These are phyloP conservation scores for Cygnus atratus DNA, from an alignment of 2,113 vertebrate genomes.

Conservation along the genomic window DNA sequence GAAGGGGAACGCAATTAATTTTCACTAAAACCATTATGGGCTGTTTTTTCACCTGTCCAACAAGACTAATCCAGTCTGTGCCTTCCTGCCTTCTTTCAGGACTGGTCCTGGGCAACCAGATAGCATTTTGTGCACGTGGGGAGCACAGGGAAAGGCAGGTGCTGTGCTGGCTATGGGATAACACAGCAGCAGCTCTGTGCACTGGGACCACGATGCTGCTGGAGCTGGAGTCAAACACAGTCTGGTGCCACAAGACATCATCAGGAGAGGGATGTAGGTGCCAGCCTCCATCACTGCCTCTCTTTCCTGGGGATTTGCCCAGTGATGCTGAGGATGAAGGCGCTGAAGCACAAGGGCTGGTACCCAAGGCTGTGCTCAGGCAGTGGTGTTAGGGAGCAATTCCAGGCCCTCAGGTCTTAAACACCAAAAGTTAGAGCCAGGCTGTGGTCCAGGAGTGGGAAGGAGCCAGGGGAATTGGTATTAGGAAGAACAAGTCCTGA, in stretches of 20 bases:
- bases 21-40: background rate
- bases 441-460: background rate
- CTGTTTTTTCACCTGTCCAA: background rate
- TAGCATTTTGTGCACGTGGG: background rate
- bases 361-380: background rate
- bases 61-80: background rate
- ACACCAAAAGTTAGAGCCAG: background rate
- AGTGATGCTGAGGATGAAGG: background rate
- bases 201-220: too few relatives aligned
- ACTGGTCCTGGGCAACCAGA: background rate
- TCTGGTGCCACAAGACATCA: background rate
- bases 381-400: background rate
- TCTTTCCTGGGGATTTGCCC: background rate
- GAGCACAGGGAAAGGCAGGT: background rate
- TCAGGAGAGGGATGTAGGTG: background rate
- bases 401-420: background rate
- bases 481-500: background rate
- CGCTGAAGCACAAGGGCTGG: fast-evolving
- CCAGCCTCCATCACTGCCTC: background rate
- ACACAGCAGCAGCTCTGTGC: background rate
- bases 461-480: background rate
- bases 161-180: background rate
- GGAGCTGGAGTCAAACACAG: background rate
- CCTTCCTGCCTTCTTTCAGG: background rate
- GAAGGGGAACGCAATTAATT: background rate